Evolutionary conservation across 1,140 invertebrate species (phyloP).

Genomic region (Neotoxoptera formosana): DNA sequence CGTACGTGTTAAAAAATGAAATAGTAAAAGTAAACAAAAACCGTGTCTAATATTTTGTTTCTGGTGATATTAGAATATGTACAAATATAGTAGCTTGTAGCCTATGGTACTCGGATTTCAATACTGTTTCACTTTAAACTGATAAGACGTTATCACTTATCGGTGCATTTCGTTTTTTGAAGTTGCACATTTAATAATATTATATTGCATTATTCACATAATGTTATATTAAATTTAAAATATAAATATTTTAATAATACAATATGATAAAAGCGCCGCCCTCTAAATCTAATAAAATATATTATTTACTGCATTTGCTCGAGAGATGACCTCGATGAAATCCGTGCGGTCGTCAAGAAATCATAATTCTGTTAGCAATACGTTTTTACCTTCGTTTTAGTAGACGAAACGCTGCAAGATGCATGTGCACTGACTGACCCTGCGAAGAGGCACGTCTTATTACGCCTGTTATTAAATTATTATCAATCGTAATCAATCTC

Average conservation of each 20-base stretch:
- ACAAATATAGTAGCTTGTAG: background rate
- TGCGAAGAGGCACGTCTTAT: background rate
- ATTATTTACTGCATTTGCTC: background rate
- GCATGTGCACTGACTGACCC: background rate
- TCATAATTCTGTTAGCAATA: constrained; percentile 11
- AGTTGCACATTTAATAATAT: background rate
- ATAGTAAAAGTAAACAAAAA: background rate
- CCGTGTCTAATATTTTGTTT: constrained; percentile 9
- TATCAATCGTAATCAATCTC: constrained; percentile 28
- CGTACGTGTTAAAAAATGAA: background rate
- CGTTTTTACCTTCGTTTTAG: background rate
- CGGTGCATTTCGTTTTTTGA: background rate
- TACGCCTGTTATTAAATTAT: background rate
- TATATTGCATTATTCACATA: background rate
- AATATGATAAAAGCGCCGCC: background rate
- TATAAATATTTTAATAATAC: background rate
- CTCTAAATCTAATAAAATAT: background rate
- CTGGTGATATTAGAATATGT: background rate
- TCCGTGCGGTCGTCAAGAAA: background rate
- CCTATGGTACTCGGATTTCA: background rate
- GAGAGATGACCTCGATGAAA: background rate
- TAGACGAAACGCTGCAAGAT: background rate
- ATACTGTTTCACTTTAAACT: background rate
- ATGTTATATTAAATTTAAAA: too few species aligned
- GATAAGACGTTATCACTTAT: background rate